Evolutionary conservation across 2,888 invertebrate species (phyloP).

Genomic region (Disparrhopalites patrizii): DNA sequence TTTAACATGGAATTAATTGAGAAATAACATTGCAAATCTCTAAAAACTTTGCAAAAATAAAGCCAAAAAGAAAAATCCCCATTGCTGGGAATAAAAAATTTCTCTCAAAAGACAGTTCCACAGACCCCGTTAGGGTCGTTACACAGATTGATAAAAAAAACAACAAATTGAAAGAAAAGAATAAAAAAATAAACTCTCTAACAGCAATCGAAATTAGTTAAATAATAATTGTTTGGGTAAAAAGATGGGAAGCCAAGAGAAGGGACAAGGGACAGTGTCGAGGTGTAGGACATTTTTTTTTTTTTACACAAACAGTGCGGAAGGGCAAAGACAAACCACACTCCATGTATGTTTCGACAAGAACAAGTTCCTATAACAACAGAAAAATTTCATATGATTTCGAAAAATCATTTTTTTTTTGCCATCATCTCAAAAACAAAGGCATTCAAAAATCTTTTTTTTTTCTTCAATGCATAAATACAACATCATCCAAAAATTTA

Average conservation of each 20-base stretch:
- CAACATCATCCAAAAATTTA: not conserved
- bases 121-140: too few relatives aligned
- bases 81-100: too few relatives aligned
- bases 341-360: constrained; percentile 17
- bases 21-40: not conserved
- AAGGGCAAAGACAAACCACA: constrained; percentile 17
- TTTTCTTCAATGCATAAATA: not conserved
- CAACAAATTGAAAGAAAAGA: not conserved
- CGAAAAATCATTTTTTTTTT: constrained; percentile 16
- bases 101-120: too few relatives aligned
- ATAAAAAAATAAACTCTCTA: not conserved
- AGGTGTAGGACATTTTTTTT: too few relatives aligned
- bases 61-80: too few relatives aligned
- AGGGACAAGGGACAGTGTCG: not conserved
- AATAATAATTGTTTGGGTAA: too few relatives aligned
- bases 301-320: constrained; percentile 12
- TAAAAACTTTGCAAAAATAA: not conserved
- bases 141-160: too few relatives aligned
- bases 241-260: not conserved
- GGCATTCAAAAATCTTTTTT: constrained; percentile 10
- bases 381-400: constrained; percentile 26
- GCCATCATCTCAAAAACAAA: constrained; percentile 15
- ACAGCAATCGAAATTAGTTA: too few relatives aligned
- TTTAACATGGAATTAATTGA: too few relatives aligned
- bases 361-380: constrained; percentile 21